These are phyloP conservation scores for Rutpela maculata DNA, from an alignment of 2,888 invertebrate genomes.

Conservation along the genomic window DNA sequence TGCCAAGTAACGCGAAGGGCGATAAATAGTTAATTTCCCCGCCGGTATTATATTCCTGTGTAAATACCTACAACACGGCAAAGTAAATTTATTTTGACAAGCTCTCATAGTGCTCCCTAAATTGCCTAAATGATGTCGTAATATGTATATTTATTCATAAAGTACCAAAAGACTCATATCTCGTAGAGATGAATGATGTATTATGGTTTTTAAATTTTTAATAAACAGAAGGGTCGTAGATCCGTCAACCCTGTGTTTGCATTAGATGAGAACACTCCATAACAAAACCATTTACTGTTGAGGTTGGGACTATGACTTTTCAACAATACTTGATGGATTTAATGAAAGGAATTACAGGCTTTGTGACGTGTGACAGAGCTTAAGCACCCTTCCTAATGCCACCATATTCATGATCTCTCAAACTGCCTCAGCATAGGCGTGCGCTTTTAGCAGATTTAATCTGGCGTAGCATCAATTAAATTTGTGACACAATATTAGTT, in stretches of 20 bases:
- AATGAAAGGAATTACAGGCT: conserved; percentile 46
- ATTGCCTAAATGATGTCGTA: neutral
- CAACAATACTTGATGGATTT: conserved; percentile 49
- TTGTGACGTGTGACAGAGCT: conserved; percentile 43
- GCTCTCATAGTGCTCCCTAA: neutral
- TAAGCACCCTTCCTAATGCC: conserved; percentile 31
- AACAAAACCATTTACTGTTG: conserved; percentile 38
- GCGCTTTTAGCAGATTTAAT: conserved; percentile 32
- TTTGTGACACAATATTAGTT: conserved; percentile 24
- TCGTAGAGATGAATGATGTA: conserved; percentile 17
- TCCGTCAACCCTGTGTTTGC: conserved; percentile 11
- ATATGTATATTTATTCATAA: conserved; percentile 5
- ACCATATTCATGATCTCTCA: conserved; percentile 39
- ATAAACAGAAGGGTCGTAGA: conserved; percentile 25
- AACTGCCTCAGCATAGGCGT: conserved; percentile 23
- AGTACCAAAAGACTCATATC: conserved; percentile 2
- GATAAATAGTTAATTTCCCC: neutral
- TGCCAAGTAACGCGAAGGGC: neutral
- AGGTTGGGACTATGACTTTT: conserved; percentile 38
- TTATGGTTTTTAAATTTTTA: conserved; percentile 34
- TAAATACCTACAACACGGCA: neutral
- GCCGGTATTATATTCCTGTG: neutral
- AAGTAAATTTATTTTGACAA: conserved; percentile 3
- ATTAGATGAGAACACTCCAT: conserved; percentile 19
- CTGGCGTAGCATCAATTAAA: conserved; percentile 28